Evolutionary conservation across 1,140 invertebrate species (phyloP).

Genomic region (Drosophila malerkotliana): DNA sequence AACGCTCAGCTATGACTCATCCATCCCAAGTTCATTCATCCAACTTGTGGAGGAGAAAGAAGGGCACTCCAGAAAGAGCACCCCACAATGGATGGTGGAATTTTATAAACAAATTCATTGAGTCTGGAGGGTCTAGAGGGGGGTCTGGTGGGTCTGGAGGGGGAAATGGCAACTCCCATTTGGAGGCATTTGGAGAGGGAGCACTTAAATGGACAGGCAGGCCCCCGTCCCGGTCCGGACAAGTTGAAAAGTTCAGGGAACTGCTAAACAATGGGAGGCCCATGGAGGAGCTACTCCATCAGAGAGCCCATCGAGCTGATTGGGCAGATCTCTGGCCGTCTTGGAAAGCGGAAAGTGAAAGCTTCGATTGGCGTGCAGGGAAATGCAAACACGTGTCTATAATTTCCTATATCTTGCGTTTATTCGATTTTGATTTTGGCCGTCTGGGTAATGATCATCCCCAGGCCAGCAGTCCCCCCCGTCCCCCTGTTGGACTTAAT

Average conservation of each 20-base stretch:
- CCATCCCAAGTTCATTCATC: slow-evolving; percentile 34
- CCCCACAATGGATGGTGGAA: slow-evolving; percentile 24
- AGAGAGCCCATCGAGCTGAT: too few relatives aligned
- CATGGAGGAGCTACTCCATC: not conserved
- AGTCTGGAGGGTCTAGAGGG: slow-evolving; percentile 6
- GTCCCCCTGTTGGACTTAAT: too few relatives aligned
- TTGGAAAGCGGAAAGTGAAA: slow-evolving; percentile 56
- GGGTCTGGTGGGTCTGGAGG: not conserved
- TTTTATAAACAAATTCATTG: slow-evolving; percentile 68
- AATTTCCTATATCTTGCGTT: slow-evolving; percentile 30
- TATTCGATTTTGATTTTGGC: slow-evolving; percentile 22
- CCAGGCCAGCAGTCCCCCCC: too few relatives aligned
- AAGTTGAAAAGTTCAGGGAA: slow-evolving; percentile 44
- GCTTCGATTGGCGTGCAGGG: slow-evolving; percentile 5
- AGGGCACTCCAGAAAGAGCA: slow-evolving; percentile 1
- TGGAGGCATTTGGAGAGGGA: slow-evolving; percentile 17
- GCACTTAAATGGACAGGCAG: slow-evolving; percentile 37
- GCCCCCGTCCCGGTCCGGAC: too few relatives aligned
- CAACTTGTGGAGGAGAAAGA: slow-evolving; percentile 8
- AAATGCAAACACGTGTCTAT: slow-evolving; percentile 42
- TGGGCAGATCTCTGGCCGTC: not conserved
- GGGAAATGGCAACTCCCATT: slow-evolving; percentile 26
- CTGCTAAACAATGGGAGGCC: slow-evolving; percentile 16
- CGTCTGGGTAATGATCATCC: slow-evolving; percentile 16
- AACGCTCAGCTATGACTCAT: slow-evolving; percentile 14